Evolutionary conservation across 2,113 vertebrate genomes (phyloP).

Genomic region (Periophthalmus modestus): DNA sequence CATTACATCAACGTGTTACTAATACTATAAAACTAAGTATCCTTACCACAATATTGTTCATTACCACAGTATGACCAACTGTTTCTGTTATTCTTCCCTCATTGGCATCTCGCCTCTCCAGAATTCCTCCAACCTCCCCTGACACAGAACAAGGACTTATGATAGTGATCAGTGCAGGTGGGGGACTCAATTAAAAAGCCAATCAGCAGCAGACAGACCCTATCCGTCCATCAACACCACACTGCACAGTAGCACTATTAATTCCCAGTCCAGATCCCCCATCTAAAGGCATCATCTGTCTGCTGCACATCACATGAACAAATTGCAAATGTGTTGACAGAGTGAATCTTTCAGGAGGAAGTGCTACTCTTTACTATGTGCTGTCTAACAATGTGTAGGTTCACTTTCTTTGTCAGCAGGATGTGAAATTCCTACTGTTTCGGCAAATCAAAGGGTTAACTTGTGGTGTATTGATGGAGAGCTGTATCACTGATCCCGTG

Average conservation of each 20-base stretch:
- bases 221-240: conserved; percentile 70
- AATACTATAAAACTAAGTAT: background rate
- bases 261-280: conserved; percentile 57
- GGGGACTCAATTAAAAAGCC: conserved; percentile 76
- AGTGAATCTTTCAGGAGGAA: conserved; percentile 50
- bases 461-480: conserved; percentile 61
- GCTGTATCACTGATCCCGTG: conserved; percentile 55
- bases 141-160: conserved; percentile 50
- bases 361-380: conserved; percentile 5
- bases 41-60: background rate
- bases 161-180: conserved; percentile 70
- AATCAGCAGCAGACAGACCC: conserved; percentile 64
- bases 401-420: conserved; percentile 21
- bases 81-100: background rate
- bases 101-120: conserved; percentile 5
- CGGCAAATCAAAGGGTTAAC: conserved; percentile 70
- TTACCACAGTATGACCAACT: background rate
- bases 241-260: conserved; percentile 53
- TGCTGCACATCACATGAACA: conserved; percentile 46
- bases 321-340: conserved; percentile 56
- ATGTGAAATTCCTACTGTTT: conserved; percentile 43
- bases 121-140: conserved; percentile 11
- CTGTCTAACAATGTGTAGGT: conserved; percentile 6
- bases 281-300: conserved; percentile 49
- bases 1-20: background rate